Base-by-base conservation (phyloP, 1,140 invertebrate species). In the Drosophila pallidifrons region DNA sequence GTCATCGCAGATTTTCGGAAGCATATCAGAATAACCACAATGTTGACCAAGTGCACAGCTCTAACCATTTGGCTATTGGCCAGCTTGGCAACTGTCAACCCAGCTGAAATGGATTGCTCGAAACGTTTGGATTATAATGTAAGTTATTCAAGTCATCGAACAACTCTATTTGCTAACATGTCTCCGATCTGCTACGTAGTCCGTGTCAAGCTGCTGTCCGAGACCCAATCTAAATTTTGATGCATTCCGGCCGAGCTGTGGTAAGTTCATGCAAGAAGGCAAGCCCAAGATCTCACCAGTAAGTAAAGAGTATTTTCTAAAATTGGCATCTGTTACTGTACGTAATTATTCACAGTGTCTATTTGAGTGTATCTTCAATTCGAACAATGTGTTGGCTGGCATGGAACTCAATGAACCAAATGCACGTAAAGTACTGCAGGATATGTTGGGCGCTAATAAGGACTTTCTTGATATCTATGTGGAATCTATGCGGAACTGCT, bases 321-420 rank as follows among this genome's bases (percentile, higher is more conserved):
- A 13, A 51, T 45, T 13, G 7, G 5, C 2, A 6, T 0, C 1
- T 30, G n/a, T 5, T 55, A 32, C 54, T 43, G 41, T 38, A 7
- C 0, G 2, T 35, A 25, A 3, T 1, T 13, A 6, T 11, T 3
- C 16, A 6, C 20, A 88, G 83, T 88, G 83, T 32, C 67, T 88
- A 0, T 73, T 69, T 25, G 83, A 83, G 0, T 88, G 83, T 51
- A 78, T 88, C 10, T 88, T 83, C 1, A 83, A 88, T 58, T 13
- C 25, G 6, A 57, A 45, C 10, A 70, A 74, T n/a, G 15, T 52
- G 2, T 2, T 88, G 7, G 49, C 4, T 57, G 68, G 51, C 6
- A 66, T n/a, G 6, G 35, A 41, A 5, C 16, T 82, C 1, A 64
- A 83, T 64, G 38, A 47, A 28, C 20, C 38, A 0, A 88, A 88